Base-by-base conservation (phyloP, 1,140 invertebrate genomes). In the Aphelinus certus region DNA sequence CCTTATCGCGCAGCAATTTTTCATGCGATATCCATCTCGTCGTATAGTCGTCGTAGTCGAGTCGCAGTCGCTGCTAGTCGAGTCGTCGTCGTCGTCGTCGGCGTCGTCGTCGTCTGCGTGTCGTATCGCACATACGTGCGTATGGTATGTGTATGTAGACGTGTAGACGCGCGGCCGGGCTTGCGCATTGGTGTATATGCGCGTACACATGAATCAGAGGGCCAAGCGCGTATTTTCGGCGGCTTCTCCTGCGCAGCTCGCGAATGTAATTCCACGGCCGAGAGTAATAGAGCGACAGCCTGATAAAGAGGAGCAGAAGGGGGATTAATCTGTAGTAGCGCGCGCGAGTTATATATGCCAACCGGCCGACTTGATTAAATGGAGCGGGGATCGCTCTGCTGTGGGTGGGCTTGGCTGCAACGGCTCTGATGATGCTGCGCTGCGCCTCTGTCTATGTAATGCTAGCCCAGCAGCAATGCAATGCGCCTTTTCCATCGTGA, bases 261-360 rank as follows among this genome's bases (percentile, higher is more conserved):
- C 51, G 51, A 65, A 51, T 49, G 63, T 65, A 65, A 65, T 65
- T 65, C 48, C 63, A 26, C 10, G 57, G 26, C 43, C 42, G 53
- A 71, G 57, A 62, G 68, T 49, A 71, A 71, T 45, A 62, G 48
- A 53, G 58, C 48, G 58, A 71, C 46, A 63, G 26, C 42, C 47
- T 62, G 58, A 71, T 53, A 71, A 71, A 62, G 48, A 71, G 57
- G 42, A 53, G 6, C n/a, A 43, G 49, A 9, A 43, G 69, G 61
- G 10, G 9, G 43, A 71, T 70, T 49, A 61, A 65, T 65, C 49
- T 63, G 49, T 65, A 43, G 49, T 48, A 53, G 10, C 0, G 49
- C n/a, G 26, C 26, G 26, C 26, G 63, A 65, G 63, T 65, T 26
- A 26, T 26, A 26, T 65, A 53, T 53, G 48, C 49, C 47, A 65